These are phyloP conservation scores for Pimephales promelas DNA, from an alignment of 2,113 vertebrate genomes.

Conservation along the genomic window DNA sequence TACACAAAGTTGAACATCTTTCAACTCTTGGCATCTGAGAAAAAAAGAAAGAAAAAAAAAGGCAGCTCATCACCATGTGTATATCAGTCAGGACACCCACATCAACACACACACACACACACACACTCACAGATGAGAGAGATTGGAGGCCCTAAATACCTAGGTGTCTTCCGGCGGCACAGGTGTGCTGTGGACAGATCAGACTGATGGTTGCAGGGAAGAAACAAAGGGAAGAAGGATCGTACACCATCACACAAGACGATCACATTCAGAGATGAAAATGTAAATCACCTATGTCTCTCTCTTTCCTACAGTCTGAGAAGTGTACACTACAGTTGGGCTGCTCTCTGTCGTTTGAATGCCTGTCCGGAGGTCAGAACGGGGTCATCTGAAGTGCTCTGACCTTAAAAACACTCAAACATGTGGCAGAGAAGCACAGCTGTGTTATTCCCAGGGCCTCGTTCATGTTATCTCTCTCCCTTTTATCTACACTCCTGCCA, in stretches of 20 bases:
- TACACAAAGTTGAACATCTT: too few relatives aligned
- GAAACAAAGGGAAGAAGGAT: not conserved
- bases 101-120: slow-evolving; percentile 19
- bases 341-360: not conserved
- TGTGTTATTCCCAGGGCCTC: not conserved
- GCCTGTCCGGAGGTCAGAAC: not conserved
- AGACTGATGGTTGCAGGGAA: not conserved
- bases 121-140: slow-evolving; percentile 3
- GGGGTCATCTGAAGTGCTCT: not conserved
- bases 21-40: too few relatives aligned
- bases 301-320: not conserved
- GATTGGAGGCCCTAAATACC: slow-evolving; percentile 33
- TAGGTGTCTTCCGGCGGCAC: not conserved
- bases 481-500: not conserved
- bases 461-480: not conserved
- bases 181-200: slow-evolving; percentile 44
- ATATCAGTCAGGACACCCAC: not conserved
- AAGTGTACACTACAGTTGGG: not conserved
- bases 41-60: too few relatives aligned
- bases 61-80: not conserved
- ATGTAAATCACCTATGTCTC: not conserved
- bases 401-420: slow-evolving; percentile 26
- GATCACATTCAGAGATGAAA: not conserved
- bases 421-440: not conserved
- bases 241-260: not conserved